Base-by-base conservation (phyloP, 2,797 vertebrate species). In the Valencia hispanica region DNA sequence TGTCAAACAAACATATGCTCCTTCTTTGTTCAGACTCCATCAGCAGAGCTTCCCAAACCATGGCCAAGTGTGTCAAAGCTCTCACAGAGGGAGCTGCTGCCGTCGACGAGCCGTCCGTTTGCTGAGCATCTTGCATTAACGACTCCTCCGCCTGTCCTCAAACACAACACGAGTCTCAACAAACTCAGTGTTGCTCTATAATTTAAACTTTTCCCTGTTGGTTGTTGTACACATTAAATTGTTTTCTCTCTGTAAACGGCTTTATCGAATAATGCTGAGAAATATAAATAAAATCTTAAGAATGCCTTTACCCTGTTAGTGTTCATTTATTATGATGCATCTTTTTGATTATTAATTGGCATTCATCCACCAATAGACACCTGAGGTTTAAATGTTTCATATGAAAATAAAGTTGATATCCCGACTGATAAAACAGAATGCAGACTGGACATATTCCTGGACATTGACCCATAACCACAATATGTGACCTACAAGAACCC, bases 21-120 rank as follows among this genome's bases (percentile, higher is more conserved):
- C 50, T 65, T 68, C 15, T 74, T 47, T 76, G 39, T 70, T 4
- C 92, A 99, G 98, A 99, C 94, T 94, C 98, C 4, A 99, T 99
- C 91, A 98, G 97, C 92, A 96, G 97, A 89, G 96, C 98, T 41
- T 99, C 98, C 10, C 98, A 99, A 93, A 99, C 98, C n/a, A 99
- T 99, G 98, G 98, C 98, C 45, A 99, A 99, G 88, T 99, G 98
- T 87, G 96, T 99, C 66, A 99, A 99, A 93, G 98, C 98, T 30
- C 94, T 96, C 79, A 98, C 97, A 1, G 97, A 99, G 91, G 98
- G 98, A 80, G 97, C 97, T 10, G 96, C 96, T 18, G 97, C 98
- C 0, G 91, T 99, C 20, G 98, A 99, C 0, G 98, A 99, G 75
- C 97, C 97, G 1, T 96, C 97, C 20, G 95, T 97, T 88, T 99